Evolutionary conservation across 2,113 vertebrate species (phyloP).

Genomic region (Prochilodus magdalenae): DNA sequence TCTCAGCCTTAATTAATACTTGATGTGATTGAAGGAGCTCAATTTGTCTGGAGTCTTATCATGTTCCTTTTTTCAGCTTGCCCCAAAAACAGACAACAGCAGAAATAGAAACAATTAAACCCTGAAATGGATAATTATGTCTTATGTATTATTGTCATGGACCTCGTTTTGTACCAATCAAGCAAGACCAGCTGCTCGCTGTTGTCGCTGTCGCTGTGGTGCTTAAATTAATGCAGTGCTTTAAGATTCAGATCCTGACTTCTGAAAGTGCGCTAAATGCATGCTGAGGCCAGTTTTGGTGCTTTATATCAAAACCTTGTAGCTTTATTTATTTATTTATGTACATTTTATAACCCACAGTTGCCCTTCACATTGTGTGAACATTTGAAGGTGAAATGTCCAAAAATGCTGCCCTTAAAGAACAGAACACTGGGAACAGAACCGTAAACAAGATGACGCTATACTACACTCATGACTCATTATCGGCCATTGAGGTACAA

Average conservation of each 20-base stretch:
- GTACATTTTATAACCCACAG: no score
- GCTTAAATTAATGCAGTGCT: constrained; percentile 23
- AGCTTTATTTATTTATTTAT: no score
- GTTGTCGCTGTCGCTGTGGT: constrained; percentile 13
- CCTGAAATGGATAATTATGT: constrained; percentile 35
- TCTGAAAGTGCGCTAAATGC: background rate
- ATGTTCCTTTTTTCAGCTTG: constrained; percentile 40
- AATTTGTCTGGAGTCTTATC: constrained; percentile 64
- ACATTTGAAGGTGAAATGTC: no score
- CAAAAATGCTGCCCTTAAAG: no score
- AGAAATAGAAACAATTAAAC: constrained; percentile 35
- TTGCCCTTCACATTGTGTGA: no score
- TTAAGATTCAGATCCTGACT: background rate
- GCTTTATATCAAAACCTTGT: background rate
- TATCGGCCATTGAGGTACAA: no score
- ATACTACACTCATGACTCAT: no score
- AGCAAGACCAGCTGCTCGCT: constrained; percentile 14
- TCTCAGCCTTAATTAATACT: constrained; percentile 72
- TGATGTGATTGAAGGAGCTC: constrained; percentile 64
- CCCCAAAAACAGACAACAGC: constrained; percentile 27
- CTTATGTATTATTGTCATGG: constrained; percentile 25
- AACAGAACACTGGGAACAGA: no score
- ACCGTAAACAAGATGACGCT: no score
- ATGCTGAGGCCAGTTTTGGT: background rate
- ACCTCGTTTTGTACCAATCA: constrained; percentile 25